phyloP scores from a whole-genome alignment of 2,113 vertebrate species.

The Poecile atricapillus region DNA sequence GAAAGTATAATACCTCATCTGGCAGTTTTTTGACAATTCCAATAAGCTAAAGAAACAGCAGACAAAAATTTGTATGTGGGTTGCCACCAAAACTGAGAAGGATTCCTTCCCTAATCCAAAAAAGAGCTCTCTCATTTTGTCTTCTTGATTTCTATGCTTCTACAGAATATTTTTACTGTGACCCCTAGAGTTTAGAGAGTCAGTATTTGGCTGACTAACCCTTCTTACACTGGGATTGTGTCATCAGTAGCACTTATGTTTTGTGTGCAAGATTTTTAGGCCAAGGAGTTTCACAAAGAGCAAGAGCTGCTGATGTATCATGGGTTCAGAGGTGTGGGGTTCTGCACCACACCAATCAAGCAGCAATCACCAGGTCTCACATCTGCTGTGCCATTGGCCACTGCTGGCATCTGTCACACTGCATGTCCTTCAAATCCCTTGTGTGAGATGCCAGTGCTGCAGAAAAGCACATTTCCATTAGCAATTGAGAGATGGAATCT shows the following conservation, averaged over 20 bases:
- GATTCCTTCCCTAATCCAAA: not conserved
- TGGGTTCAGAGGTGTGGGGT: not conserved
- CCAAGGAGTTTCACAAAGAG: not conserved
- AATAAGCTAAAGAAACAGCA: not conserved
- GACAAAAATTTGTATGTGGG: not conserved
- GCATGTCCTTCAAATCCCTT: not conserved
- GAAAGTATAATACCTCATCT: not conserved
- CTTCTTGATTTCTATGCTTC: not conserved
- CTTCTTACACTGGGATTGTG: not conserved
- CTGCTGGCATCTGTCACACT: not conserved
- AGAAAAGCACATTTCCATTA: not conserved
- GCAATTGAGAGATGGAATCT: not conserved
- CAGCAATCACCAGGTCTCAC: not conserved
- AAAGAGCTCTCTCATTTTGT: not conserved
- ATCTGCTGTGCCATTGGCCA: fast-evolving
- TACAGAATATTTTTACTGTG: not conserved
- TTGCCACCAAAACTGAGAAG: not conserved
- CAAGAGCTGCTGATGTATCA: not conserved
- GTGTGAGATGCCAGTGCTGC: not conserved
- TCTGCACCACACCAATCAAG: fast-evolving
- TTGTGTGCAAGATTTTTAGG: not conserved
- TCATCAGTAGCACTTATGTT: not conserved
- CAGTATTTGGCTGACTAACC: not conserved
- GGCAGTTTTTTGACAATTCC: not conserved
- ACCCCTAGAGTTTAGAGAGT: not conserved